Percentiles rank a stretch among this genome's conserved stretches.
These are phyloP conservation scores for Erpornis zantholeuca DNA, from an alignment of 2,113 vertebrate genomes.

Conservation along the genomic window DNA sequence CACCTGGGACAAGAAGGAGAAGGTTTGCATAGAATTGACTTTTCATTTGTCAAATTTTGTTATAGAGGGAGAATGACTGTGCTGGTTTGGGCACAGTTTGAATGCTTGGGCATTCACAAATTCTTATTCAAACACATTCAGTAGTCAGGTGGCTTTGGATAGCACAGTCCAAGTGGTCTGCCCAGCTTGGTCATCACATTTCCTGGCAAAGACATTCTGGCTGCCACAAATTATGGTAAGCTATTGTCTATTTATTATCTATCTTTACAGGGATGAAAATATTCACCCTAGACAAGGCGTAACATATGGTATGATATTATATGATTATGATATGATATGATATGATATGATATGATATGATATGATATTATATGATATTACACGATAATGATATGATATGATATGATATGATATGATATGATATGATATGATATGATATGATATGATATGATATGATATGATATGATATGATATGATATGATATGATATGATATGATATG, in stretches of 20 bases:
- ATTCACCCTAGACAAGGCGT: not conserved
- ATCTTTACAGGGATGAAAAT: not conserved
- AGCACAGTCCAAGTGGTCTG: not conserved
- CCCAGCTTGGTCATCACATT: not conserved
- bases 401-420: too few relatives aligned
- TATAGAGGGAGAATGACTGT: not conserved
- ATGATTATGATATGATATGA: too few relatives aligned
- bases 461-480: too few relatives aligned
- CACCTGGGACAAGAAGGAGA: not conserved
- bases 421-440: too few relatives aligned
- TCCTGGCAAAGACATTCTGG: not conserved
- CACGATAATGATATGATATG: not conserved
- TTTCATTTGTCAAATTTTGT: not conserved
- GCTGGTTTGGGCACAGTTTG: too few relatives aligned
- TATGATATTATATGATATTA: too few relatives aligned
- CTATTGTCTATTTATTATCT: not conserved
- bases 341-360: too few relatives aligned
- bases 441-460: too few relatives aligned
- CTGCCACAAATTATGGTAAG: not conserved
- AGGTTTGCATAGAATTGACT: not conserved
- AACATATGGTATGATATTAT: not conserved
- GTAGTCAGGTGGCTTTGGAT: not conserved
- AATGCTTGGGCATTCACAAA: not conserved
- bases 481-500: too few relatives aligned
- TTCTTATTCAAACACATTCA: not conserved